Percentiles rank a stretch among this genome's conserved stretches.
Evolutionary conservation across 2,113 vertebrate genomes (phyloP).

Genomic region (Ophthalmolycus amberensis): DNA sequence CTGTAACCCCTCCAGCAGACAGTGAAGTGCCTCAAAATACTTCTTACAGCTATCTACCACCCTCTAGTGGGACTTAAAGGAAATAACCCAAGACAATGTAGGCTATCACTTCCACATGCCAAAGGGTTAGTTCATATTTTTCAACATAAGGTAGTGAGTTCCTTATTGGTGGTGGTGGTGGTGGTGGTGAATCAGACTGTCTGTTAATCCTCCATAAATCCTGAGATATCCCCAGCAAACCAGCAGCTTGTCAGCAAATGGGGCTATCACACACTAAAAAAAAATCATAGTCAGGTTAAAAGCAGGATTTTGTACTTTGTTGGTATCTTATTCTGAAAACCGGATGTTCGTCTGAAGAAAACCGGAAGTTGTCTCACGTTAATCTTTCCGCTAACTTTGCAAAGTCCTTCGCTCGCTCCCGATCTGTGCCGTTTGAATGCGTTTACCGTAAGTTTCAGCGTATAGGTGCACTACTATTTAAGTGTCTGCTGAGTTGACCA

Average conservation of each 20-base stretch:
- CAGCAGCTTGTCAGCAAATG: neutral
- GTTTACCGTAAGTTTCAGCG: too few relatives aligned
- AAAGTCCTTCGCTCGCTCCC: too few relatives aligned
- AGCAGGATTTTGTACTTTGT: neutral
- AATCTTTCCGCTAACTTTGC: too few relatives aligned
- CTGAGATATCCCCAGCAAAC: neutral
- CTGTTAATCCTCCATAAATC: neutral
- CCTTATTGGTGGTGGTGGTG: neutral
- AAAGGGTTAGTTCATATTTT: neutral
- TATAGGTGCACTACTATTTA: too few relatives aligned
- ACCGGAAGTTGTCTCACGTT: too few relatives aligned
- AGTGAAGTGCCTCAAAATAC: conserved; percentile 1
- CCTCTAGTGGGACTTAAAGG: conserved; percentile 53
- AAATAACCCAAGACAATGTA: conserved; percentile 4
- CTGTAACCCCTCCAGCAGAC: conserved; percentile 4
- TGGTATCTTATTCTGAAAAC: too few relatives aligned
- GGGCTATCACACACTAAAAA: neutral
- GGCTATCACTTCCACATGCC: too few relatives aligned
- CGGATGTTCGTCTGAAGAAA: too few relatives aligned
- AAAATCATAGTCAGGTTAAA: neutral
- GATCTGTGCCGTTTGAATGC: too few relatives aligned
- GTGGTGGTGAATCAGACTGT: neutral
- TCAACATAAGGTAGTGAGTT: neutral
- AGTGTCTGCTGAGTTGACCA: too few relatives aligned
- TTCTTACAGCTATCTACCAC: conserved; percentile 39